phyloP scores from a whole-genome alignment of 2,113 vertebrate species.

The Daboia siamensis region DNA sequence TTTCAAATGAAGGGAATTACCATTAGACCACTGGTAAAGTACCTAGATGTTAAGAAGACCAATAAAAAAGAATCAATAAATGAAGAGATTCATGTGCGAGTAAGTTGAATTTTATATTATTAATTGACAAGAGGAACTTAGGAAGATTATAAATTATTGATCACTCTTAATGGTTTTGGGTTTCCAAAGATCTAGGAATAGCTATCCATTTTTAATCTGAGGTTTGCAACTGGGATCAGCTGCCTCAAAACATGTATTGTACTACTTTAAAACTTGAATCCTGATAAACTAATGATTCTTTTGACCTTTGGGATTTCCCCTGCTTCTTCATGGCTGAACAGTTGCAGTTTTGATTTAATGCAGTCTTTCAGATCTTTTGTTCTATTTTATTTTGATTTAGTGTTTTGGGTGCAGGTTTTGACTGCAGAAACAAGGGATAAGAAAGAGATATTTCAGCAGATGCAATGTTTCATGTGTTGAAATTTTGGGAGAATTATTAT shows the following conservation, averaged over 20 bases:
- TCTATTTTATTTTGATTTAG: neutral
- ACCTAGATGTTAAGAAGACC: constrained; percentile 88
- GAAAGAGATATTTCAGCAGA: neutral
- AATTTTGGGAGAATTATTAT: neutral
- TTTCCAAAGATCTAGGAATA: neutral
- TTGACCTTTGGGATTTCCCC: neutral
- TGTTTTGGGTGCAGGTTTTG: neutral
- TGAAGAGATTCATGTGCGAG: constrained; percentile 86
- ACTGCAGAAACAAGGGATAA: neutral
- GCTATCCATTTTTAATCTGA: neutral
- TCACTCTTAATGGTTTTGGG: neutral
- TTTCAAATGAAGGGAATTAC: constrained; percentile 83
- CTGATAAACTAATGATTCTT: neutral
- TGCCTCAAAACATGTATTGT: neutral
- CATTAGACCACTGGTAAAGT: constrained; percentile 88
- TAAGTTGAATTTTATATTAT: constrained; percentile 59
- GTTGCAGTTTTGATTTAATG: neutral
- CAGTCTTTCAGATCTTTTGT: neutral
- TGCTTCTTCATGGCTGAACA: neutral
- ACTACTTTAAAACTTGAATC: neutral
- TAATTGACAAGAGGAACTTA: neutral
- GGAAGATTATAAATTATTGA: neutral
- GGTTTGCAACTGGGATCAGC: neutral
- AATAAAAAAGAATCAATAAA: constrained; percentile 90
- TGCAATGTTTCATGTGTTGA: neutral